Conservation (phyloP, 2,113 vertebrate genomes). For the Misgurnus mizolepis region DNA sequence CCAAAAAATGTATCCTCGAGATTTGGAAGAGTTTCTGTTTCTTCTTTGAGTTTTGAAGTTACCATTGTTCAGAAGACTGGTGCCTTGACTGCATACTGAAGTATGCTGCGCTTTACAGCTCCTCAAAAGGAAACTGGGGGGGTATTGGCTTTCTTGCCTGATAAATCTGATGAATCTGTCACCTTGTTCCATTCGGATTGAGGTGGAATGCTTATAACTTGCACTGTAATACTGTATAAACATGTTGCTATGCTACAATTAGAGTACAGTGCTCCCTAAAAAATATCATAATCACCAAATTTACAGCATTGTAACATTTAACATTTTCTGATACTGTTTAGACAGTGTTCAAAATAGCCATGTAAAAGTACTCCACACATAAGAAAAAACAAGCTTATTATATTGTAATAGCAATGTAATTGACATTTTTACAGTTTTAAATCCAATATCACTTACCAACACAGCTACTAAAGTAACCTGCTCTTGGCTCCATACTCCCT, state of each 20-base stretch:
- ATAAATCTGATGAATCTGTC: neutral
- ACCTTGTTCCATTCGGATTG: neutral
- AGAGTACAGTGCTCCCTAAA: constrained; percentile 14
- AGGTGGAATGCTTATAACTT: neutral
- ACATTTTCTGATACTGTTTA: constrained; percentile 37
- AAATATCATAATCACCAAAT: constrained; percentile 37
- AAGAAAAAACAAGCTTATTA: constrained; percentile 3
- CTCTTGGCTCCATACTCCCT: constrained; percentile 16
- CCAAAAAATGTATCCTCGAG: no score
- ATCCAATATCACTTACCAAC: neutral
- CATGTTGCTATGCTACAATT: constrained; percentile 38
- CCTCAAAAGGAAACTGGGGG: no score
- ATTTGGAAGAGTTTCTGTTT: no score
- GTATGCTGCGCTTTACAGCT: no score
- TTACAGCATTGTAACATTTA: constrained; percentile 42
- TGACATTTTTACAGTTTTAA: neutral
- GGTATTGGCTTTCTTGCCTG: no score
- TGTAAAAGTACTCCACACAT: neutral
- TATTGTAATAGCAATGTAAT: constrained; percentile 34
- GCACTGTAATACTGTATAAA: constrained; percentile 25
- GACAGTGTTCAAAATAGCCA: constrained; percentile 16
- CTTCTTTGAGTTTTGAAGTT: no score
- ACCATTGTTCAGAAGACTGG: no score
- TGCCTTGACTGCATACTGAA: no score
- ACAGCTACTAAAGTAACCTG: neutral